These are phyloP conservation scores for Dastarcus helophoroides DNA, from an alignment of 2,888 invertebrate species.

Conservation along the genomic window DNA sequence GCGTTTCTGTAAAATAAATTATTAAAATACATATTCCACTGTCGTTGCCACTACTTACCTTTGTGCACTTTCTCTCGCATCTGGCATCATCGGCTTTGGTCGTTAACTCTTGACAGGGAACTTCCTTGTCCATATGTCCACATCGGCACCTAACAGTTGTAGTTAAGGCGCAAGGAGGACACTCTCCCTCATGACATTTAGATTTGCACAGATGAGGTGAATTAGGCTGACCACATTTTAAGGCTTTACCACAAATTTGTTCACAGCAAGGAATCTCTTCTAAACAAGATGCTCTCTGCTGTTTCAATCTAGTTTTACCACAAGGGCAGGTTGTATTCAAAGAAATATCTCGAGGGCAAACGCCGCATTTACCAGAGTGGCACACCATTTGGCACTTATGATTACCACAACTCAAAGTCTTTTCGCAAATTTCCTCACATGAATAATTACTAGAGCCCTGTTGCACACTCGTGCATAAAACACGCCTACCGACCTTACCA, in stretches of 20 bases:
- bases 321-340: slow-evolving; percentile 63
- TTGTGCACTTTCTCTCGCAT: slow-evolving; percentile 85
- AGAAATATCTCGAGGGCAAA: slow-evolving; percentile 51
- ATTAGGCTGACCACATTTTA: slow-evolving; percentile 56
- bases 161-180: slow-evolving; percentile 65
- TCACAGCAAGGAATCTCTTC: slow-evolving; percentile 76
- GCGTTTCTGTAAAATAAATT: slow-evolving; percentile 56
- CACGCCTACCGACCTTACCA: slow-evolving; percentile 47
- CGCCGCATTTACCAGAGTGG: slow-evolving; percentile 54
- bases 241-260: slow-evolving; percentile 48
- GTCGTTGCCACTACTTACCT: slow-evolving; percentile 39
- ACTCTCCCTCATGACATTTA: slow-evolving; percentile 59
- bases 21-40: too few relatives aligned
- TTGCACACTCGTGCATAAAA: slow-evolving; percentile 49
- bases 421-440: slow-evolving; percentile 53
- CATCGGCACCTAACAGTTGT: slow-evolving; percentile 75
- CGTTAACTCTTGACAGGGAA: slow-evolving; percentile 62
- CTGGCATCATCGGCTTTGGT: slow-evolving; percentile 60
- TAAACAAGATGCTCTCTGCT: slow-evolving; percentile 53
- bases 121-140: slow-evolving; percentile 70
- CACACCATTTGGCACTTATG: slow-evolving; percentile 50
- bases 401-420: slow-evolving; percentile 50
- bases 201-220: slow-evolving; percentile 57
- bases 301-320: slow-evolving; percentile 47
- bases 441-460: slow-evolving; percentile 40